Evolutionary conservation across 2,888 invertebrate genomes (phyloP).

Genomic region (Aphidoletes aphidimyza): DNA sequence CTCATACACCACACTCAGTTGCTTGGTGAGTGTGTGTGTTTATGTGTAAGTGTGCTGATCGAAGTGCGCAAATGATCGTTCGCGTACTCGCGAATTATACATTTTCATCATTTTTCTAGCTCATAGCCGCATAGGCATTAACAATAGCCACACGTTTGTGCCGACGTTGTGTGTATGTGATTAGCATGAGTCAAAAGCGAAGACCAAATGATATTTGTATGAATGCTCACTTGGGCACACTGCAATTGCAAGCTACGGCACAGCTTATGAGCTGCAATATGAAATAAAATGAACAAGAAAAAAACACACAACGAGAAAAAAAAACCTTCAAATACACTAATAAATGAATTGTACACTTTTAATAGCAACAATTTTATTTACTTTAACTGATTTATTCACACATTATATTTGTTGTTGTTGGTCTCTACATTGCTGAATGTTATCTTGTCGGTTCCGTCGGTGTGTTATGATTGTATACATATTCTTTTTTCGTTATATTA

Average conservation of each 20-base stretch:
- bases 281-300: no score
- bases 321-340: background rate
- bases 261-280: no score
- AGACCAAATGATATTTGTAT: no score
- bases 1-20: background rate
- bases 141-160: conserved; percentile 12
- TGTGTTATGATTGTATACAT: no score
- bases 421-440: background rate
- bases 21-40: no score
- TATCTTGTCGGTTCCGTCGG: background rate
- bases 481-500: background rate
- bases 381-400: conserved; percentile 20
- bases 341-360: background rate
- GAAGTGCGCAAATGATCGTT: background rate
- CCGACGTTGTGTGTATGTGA: background rate
- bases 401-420: background rate
- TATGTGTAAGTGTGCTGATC: no score
- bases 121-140: background rate
- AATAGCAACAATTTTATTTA: background rate
- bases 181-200: conserved; percentile 2
- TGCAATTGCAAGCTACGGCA: background rate
- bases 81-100: background rate
- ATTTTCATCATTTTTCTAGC: background rate
- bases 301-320: no score
- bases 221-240: background rate